Conservation (phyloP, 2,113 vertebrate genomes). For the Dermatemys mawii region DNA sequence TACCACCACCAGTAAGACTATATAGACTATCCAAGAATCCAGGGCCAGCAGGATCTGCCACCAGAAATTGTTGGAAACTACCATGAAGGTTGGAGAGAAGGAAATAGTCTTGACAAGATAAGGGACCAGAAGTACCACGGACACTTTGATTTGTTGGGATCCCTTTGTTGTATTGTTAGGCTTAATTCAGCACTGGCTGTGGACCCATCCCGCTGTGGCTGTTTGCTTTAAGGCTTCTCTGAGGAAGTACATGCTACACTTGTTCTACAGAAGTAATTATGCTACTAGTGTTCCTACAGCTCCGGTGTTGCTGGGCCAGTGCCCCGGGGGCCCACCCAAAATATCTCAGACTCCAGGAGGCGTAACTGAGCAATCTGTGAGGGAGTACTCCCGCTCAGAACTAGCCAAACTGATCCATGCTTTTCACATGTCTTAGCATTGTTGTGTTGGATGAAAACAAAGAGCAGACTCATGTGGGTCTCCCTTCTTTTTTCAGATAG, state of each 20-base stretch:
- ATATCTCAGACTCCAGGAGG: not conserved
- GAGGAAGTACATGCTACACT: not conserved
- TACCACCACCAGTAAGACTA: not conserved
- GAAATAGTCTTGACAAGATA: accelerated
- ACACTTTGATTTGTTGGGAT: not conserved
- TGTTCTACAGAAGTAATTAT: not conserved
- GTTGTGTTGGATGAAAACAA: constrained; percentile 43
- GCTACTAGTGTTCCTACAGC: not conserved
- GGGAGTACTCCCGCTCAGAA: not conserved
- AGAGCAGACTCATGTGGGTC: constrained; percentile 26
- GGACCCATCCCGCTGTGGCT: not conserved
- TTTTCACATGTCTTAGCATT: not conserved
- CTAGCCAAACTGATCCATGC: not conserved
- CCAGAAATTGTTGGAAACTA: not conserved
- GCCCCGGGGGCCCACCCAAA: not conserved
- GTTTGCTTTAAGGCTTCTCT: not conserved
- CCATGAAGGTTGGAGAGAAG: not conserved
- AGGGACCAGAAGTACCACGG: not conserved
- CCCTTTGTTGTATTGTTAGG: not conserved
- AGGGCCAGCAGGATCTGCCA: not conserved
- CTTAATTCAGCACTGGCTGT: not conserved
- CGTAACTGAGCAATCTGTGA: not conserved
- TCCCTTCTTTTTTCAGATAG: constrained; percentile 28
- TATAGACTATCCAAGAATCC: not conserved
- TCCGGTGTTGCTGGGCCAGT: not conserved